Percentiles rank a stretch among this genome's conserved stretches.
Evolutionary conservation across 2,113 vertebrate genomes (phyloP).

Genomic region (Albula glossodonta): DNA sequence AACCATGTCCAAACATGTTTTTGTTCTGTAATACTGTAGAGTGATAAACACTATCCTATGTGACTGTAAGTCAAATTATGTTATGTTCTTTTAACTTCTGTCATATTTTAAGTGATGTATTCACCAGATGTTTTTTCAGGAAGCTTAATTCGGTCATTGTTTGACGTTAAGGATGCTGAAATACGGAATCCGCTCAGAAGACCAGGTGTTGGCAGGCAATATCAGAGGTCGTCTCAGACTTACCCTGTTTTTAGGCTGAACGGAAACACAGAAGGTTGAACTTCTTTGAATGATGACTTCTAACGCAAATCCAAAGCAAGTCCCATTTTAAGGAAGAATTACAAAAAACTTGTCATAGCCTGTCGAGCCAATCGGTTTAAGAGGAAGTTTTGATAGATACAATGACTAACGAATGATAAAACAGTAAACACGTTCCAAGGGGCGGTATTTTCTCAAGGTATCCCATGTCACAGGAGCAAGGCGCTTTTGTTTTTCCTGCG

Average conservation of each 20-base stretch:
- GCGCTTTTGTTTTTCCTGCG: constrained; percentile 68
- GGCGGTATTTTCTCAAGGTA: constrained; percentile 44
- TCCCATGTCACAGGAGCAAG: constrained; percentile 54
- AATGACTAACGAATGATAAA: constrained; percentile 46
- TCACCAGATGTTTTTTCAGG: no score
- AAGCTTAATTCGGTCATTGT: no score
- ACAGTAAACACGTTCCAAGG: constrained; percentile 42
- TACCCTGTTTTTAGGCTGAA: neutral
- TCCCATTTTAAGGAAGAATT: neutral
- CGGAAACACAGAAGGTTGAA: neutral
- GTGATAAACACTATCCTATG: no score
- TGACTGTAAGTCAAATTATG: no score
- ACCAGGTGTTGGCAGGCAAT: no score
- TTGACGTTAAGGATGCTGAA: no score
- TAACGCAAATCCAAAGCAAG: constrained; percentile 12
- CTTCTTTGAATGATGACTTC: constrained; percentile 17
- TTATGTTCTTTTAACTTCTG: no score
- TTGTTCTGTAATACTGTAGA: no score
- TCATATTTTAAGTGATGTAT: no score
- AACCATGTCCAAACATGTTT: no score
- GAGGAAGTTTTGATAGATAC: neutral
- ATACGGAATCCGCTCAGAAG: no score
- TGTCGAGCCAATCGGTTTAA: neutral
- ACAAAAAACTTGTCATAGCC: neutral
- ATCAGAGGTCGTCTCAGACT: neutral